Evolutionary conservation across 2,797 vertebrate species (phyloP), one percentile per base, ranked within the genome.

Genomic region (Crenichthys baileyi): DNA sequence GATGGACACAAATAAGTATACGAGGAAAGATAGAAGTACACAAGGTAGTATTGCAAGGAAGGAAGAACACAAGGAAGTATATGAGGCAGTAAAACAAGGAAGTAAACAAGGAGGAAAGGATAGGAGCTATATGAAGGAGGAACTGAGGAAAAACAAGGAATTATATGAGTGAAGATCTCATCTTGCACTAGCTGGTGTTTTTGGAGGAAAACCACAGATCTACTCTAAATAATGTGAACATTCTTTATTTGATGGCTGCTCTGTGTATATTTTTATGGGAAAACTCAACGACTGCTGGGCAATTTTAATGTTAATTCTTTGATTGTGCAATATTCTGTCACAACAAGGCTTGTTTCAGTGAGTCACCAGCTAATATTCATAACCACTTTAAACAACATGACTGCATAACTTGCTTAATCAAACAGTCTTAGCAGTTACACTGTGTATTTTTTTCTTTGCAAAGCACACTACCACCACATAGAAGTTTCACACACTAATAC

Each of bases 371-470:
- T 78, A 50, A 75, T 67, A 75, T 79, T 78, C 24, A 78, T 73
- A 20, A 68, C 13, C 56, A 51, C 48, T 88, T 80, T 79, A 46
- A 55, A 77, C 77, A 80, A 58, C 76, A 77, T 53, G 71, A 80
- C 1, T 55, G 75, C 44, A 79, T 72, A 72, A 58, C 73, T 58
- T 48, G 2, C 11, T 74, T 36, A 73, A 67, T 72, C 29, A 74
- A 65, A 74, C 29, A 60, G 68, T 79, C 55, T 76, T 24, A 72
- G 72, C 58, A 26, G 71, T 26, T 53, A 65, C 73, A 76, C 70
- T 81, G 63, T 60, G 73, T 24, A 51, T 58, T 72, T 79, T 51
- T 56, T 1, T 67, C 65, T 67, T 46, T 73, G 53, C 76, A 48
- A 78, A 60, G 76, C 11, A 50, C 11, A 22, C 53, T 15, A 58